phyloP scores from a whole-genome alignment of 2,797 vertebrate species.

The Limnodromus scolopaceus region DNA sequence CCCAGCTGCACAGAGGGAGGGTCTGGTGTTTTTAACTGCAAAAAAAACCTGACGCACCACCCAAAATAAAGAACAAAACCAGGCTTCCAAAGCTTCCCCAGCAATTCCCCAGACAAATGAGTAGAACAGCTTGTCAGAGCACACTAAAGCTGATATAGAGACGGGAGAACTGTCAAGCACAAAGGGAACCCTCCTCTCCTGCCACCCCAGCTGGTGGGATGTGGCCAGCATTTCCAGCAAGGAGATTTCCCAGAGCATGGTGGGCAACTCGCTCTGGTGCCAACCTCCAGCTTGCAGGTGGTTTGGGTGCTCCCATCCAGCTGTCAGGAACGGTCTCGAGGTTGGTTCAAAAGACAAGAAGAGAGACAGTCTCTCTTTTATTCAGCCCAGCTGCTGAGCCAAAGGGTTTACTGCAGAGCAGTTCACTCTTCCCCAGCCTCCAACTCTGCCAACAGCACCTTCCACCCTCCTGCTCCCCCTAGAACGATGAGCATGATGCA shows the following conservation, averaged over 20 bases:
- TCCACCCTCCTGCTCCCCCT: fast-evolving
- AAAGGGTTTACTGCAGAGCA: neutral
- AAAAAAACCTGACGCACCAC: neutral
- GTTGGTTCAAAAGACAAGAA: neutral
- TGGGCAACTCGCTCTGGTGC: fast-evolving
- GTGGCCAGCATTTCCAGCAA: neutral
- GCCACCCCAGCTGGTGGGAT: neutral
- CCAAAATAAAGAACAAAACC: constrained; percentile 16
- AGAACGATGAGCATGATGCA: fast-evolving
- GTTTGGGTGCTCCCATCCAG: neutral
- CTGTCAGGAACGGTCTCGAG: neutral
- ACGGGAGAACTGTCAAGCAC: neutral
- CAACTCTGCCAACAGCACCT: neutral
- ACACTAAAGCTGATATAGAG: neutral
- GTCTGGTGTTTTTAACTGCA: neutral
- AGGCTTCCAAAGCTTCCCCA: neutral
- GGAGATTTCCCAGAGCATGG: neutral
- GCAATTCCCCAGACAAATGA: neutral
- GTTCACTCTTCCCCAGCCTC: neutral
- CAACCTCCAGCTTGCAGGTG: neutral
- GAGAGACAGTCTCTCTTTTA: neutral
- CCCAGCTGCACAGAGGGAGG: neutral
- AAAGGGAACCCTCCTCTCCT: neutral
- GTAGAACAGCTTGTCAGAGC: neutral
- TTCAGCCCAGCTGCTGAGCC: neutral